A percentile compares a stretch with the other conserved stretches of the same genome.
These are phyloP conservation scores for Drosophila mimetica DNA, from an alignment of 2,888 invertebrate species.

Conservation along the genomic window DNA sequence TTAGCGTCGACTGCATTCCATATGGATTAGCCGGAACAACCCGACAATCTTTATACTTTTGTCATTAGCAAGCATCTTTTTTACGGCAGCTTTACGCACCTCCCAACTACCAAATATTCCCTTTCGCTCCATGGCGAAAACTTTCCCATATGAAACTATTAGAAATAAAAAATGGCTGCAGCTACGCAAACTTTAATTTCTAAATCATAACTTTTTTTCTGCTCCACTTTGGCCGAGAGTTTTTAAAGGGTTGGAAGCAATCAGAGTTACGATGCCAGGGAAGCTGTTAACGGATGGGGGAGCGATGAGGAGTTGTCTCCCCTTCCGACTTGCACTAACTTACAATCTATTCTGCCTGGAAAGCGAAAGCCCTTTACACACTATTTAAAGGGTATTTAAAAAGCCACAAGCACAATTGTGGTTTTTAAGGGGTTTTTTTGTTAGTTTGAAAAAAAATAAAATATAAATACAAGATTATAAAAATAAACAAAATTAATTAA, in stretches of 20 bases:
- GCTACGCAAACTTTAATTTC: conserved; percentile 70
- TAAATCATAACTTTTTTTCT: conserved; percentile 72
- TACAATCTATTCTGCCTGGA: conserved; percentile 2
- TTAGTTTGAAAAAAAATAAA: too few relatives aligned
- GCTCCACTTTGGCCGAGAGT: conserved; percentile 50
- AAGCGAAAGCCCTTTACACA: conserved; percentile 12
- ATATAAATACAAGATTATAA: too few relatives aligned
- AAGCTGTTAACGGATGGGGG: conserved; percentile 35
- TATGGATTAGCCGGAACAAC: conserved; percentile 57
- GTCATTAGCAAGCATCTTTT: conserved; percentile 62
- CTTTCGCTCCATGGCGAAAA: conserved; percentile 8
- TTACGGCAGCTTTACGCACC: conserved; percentile 33
- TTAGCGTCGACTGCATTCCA: conserved; percentile 36
- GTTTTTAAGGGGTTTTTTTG: not conserved
- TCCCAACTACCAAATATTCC: conserved; percentile 11
- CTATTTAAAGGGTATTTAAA: not conserved
- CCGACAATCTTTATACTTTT: conserved; percentile 61
- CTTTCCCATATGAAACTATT: conserved; percentile 33
- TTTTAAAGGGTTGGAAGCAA: conserved; percentile 7
- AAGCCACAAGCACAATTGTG: too few relatives aligned
- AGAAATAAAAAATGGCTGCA: conserved; percentile 18
- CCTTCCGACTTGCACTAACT: conserved; percentile 7
- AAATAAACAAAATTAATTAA: too few relatives aligned
- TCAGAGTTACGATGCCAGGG: not conserved
- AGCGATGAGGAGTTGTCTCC: not conserved